Base-by-base conservation (phyloP, 2,797 vertebrate genomes). In the Muraenolepis orangiensis region DNA sequence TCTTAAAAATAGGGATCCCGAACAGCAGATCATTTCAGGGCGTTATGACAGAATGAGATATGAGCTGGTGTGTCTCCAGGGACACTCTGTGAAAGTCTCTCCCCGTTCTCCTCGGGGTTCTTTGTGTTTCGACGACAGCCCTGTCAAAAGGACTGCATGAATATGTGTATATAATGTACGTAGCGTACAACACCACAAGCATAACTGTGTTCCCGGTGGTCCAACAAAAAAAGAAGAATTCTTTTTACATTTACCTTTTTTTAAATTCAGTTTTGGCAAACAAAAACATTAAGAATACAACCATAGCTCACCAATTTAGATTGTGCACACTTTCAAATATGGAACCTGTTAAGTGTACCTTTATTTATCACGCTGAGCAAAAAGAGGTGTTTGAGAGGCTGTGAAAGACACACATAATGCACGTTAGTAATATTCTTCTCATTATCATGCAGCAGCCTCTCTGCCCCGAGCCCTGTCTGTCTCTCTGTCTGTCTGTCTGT, bases 381-480 rank as follows among this genome's bases (percentile, higher is more conserved):
- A 64, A 23, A 64, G 36, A 64, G 57, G 57, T 64, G 2, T 28
- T n/a, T 26, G 57, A 64, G 57, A 12, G 23, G 2, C 23, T 11
- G 51, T 57, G 20, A 57, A n/a, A n/a, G 20, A 64, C 12, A 26
- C 20, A 26, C 26, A 61, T 10, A 23, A 11, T 64, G 10, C 23
- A 26, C 26, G 23, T 64, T 12, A 64, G 26, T 64, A 64, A 64
- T 64, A 67, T 67, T 67, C 16, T 29, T 31, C 29, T 31, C 66
- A 67, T 67, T 64, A 64, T 6, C 66, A 30, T 8, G 26, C 11
- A 67, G 26, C 12, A n/a, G 13, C 6, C 26, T 30, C 28, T 12
- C 28, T 16, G 76, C 84, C 84, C 80, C 71, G 64, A 84, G 84
- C 81, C 74, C 72, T 71, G 82, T 85, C 81, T 85, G 82, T 66